Evolutionary conservation across 2,797 vertebrate species (phyloP).

Genomic region (Sparidentex hasta): DNA sequence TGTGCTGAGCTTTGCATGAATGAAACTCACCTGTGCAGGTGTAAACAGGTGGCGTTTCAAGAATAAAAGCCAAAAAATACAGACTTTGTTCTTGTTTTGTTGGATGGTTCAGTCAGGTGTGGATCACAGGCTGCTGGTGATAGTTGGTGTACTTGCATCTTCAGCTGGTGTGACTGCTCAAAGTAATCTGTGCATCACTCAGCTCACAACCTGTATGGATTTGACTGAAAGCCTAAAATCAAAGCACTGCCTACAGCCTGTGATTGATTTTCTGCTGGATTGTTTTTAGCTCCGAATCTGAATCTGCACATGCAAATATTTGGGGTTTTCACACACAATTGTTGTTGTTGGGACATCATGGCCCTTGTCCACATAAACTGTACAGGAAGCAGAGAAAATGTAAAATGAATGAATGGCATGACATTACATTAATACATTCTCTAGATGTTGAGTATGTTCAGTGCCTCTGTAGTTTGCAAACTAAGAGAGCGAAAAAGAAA

Average conservation of each 20-base stretch:
- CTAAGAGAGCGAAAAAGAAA: background rate
- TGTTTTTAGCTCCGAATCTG: too few species aligned
- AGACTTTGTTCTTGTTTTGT: background rate
- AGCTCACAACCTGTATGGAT: too few species aligned
- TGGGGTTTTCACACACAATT: background rate
- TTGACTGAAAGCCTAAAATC: background rate
- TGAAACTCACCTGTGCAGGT: slow-evolving; percentile 24
- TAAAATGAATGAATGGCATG: background rate
- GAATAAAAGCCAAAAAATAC: background rate
- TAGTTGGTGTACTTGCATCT: background rate
- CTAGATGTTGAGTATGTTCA: background rate
- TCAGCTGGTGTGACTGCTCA: background rate
- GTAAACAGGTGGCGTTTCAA: background rate
- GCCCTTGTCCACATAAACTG: background rate
- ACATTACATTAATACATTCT: background rate
- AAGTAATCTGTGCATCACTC: background rate
- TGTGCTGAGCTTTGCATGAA: slow-evolving; percentile 20
- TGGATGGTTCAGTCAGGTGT: background rate
- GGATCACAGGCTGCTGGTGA: background rate
- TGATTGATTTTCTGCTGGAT: background rate
- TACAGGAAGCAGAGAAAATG: background rate
- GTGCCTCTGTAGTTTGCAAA: background rate
- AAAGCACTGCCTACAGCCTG: background rate
- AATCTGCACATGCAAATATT: background rate
- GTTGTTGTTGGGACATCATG: background rate